Evolutionary conservation across 30 jellyfish, hydroid and myxozoan genomes (phyloP).

Genomic region (Catostylus mosaicus): DNA sequence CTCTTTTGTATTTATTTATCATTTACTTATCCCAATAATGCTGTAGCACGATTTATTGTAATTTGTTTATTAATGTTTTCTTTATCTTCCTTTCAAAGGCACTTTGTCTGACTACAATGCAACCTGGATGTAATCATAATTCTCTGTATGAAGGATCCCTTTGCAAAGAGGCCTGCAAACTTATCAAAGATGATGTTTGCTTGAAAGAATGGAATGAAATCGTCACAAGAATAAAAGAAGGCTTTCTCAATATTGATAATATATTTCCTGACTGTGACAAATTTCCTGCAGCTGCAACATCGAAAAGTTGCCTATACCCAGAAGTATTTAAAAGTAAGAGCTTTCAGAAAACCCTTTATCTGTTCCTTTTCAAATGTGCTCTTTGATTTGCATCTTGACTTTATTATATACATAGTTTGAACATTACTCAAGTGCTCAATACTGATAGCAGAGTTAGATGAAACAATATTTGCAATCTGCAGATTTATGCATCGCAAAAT

Average conservation of each 20-base stretch:
- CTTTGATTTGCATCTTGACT: no score
- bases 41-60: no score
- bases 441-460: no score
- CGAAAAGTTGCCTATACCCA: conserved; percentile 19
- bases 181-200: conserved; percentile 44
- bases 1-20: no score
- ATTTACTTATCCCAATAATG: no score
- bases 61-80: no score
- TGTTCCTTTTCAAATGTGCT: background rate
- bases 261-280: conserved; percentile 42
- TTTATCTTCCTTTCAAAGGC: no score
- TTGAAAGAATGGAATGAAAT: conserved; percentile 44
- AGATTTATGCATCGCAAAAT: no score
- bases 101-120: conserved; percentile 58
- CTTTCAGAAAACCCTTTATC: background rate
- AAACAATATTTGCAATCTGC: no score
- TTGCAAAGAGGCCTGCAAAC: conserved; percentile 62
- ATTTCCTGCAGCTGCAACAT: conserved; percentile 15
- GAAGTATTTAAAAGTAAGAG: conserved; percentile 3
- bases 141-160: conserved; percentile 6
- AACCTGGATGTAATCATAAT: conserved; percentile 53
- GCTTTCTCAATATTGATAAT: conserved; percentile 14
- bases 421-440: no score
- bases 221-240: background rate
- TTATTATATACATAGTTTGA: no score